Percentiles rank a stretch among this genome's conserved stretches.
phyloP scores from a whole-genome alignment of 2,797 vertebrate species.

The Sandelia bainsii region DNA sequence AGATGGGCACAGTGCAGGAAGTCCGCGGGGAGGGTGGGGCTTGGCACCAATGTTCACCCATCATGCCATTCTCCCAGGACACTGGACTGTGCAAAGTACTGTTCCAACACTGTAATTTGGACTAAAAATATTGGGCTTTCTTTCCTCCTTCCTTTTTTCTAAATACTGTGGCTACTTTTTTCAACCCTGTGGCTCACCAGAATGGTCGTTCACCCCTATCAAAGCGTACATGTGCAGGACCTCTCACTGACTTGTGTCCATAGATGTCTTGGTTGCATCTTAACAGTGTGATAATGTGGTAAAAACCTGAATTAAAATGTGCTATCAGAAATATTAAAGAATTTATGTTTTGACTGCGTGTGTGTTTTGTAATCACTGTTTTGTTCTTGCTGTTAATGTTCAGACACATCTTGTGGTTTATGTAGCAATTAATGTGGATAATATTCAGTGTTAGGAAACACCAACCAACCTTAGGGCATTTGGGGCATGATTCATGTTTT shows the following conservation, averaged over 20 bases:
- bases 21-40: conserved; percentile 85
- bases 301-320: conserved; percentile 21
- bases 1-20: conserved; percentile 76
- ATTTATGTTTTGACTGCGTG: conserved; percentile 27
- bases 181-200: conserved; percentile 85
- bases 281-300: conserved; percentile 46
- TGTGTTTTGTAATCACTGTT: conserved; percentile 31
- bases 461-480: conserved; percentile 36
- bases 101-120: conserved; percentile 90
- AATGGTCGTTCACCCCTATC: conserved; percentile 84
- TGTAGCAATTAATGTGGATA: conserved; percentile 38
- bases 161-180: conserved; percentile 84
- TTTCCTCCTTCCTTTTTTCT: conserved; percentile 86
- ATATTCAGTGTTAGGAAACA: conserved; percentile 49
- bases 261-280: conserved; percentile 64
- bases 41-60: conserved; percentile 83
- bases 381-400: conserved; percentile 44
- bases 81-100: conserved; percentile 86
- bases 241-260: conserved; percentile 78
- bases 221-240: conserved; percentile 85
- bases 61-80: conserved; percentile 88
- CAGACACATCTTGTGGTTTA: conserved; percentile 55
- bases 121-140: conserved; percentile 91
- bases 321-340: conserved; percentile 31
- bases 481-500: conserved; percentile 67